These are phyloP conservation scores for Neelides sp. DNA, from an alignment of 1,140 invertebrate species.

Conservation along the genomic window DNA sequence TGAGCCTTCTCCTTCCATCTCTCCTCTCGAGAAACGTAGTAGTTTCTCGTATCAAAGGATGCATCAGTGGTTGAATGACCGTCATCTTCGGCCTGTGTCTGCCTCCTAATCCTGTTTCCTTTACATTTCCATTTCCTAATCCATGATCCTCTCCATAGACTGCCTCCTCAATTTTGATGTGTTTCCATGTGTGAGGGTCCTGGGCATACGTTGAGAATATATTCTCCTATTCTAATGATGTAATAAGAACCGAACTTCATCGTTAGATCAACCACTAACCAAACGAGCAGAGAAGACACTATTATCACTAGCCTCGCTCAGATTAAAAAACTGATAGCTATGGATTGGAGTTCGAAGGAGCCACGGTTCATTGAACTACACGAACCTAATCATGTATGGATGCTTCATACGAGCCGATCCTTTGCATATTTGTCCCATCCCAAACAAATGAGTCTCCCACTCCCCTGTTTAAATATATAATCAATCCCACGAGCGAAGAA, in stretches of 20 bases:
- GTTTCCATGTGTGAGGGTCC: neutral
- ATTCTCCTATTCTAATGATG: no score
- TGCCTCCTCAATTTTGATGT: neutral
- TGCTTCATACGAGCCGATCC: slow-evolving; percentile 14
- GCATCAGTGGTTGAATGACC: slow-evolving; percentile 26
- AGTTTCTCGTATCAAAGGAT: slow-evolving; percentile 15
- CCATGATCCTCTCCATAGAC: no score
- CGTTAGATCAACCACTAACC: no score
- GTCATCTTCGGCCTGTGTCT: slow-evolving; percentile 20
- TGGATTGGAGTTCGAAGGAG: no score
- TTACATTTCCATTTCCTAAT: slow-evolving; percentile 22
- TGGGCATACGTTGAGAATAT: no score
- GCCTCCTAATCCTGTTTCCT: slow-evolving; percentile 23
- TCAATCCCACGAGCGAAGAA: no score
- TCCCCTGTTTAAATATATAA: no score
- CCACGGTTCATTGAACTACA: slow-evolving; percentile 27
- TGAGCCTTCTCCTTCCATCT: neutral
- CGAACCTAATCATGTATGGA: slow-evolving; percentile 14
- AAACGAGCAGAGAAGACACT: no score
- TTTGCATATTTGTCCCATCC: slow-evolving; percentile 18
- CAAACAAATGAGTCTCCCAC: neutral
- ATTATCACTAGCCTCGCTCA: no score
- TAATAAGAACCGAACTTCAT: no score
- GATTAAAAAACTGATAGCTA: no score
- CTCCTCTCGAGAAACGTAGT: slow-evolving; percentile 3